Base-by-base conservation (phyloP, 2,888 invertebrate species). In the Himalopsyche kuldschensis region DNA sequence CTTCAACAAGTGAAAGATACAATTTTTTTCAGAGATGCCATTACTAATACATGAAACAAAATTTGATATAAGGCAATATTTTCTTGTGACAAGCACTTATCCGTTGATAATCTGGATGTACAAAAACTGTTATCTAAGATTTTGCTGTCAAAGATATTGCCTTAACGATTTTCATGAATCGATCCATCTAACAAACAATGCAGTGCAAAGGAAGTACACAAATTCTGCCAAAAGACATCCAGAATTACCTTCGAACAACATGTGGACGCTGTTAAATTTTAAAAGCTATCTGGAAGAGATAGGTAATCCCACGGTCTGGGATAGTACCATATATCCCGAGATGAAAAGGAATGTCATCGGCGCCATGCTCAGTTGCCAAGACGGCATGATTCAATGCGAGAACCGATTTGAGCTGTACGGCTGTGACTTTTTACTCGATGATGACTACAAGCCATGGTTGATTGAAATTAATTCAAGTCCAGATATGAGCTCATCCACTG, bases 391-490 rank as follows among this genome's bases (percentile, higher is more conserved):
- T 48, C 90, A 93, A 27, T 91, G 94, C 85, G 93, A 93, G 87
- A 96, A 96, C 88, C 94, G 95, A 82, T 98, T 97, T 90, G 98
- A 98, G 89, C 89, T 97, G 48, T 98, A 97, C 88, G 98, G 98
- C 6, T 97, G 97, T 80, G 98, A 98, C 90, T 98, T 98, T 89
- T 95, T 98, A 92, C 89, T 98, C 48, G 95, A 96, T 83, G 95
- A 97, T 88, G 95, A 96, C 87, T 96, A 94, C 87, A 93, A 94
- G 85, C 97, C 97, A 0, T 97, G 97, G 95, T 90, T 98, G 85
- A 96, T 98, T 87, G 98, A 98, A 91, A 97, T 98, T 86, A 98
- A 98, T 91, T 96, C 96, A 1, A 95, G 95, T 88, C 98, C 98
- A 0, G 95, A 97, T 89, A 93, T 98, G 90, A 92, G 93, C 85